phyloP scores from a whole-genome alignment of 1,140 invertebrate species.

The Lasaia peninsularis region DNA sequence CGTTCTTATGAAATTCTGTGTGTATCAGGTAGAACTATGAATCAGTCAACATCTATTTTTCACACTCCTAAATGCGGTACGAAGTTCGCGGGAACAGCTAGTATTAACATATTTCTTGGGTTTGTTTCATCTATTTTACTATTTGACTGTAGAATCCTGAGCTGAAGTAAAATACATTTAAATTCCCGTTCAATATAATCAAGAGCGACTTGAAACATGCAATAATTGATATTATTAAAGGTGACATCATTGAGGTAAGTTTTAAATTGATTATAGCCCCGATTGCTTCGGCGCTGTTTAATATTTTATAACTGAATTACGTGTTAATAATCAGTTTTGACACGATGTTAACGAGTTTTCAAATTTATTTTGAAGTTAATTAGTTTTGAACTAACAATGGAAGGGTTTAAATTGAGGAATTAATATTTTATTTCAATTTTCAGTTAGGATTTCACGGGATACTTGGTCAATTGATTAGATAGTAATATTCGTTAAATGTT shows the following conservation, averaged over 20 bases:
- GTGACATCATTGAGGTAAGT: not conserved
- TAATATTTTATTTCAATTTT: slow-evolving; percentile 3
- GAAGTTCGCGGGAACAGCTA: too few species aligned
- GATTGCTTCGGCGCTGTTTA: slow-evolving; percentile 10
- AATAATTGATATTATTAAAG: not conserved
- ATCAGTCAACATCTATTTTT: too few species aligned
- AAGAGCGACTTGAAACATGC: not conserved
- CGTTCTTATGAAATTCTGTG: too few species aligned
- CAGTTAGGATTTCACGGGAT: not conserved
- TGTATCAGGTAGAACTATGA: too few species aligned
- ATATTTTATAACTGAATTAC: slow-evolving; percentile 21
- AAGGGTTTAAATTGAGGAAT: slow-evolving; percentile 10
- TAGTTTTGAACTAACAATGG: slow-evolving; percentile 16
- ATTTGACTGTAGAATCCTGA: too few species aligned
- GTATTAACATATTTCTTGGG: too few species aligned
- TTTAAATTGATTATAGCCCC: slow-evolving; percentile 5
- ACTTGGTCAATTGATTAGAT: not conserved
- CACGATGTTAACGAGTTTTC: slow-evolving; percentile 15
- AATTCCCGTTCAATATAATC: not conserved
- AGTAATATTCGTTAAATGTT: not conserved
- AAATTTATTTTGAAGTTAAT: slow-evolving; percentile 19
- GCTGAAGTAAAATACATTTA: too few species aligned
- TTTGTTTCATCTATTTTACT: too few species aligned
- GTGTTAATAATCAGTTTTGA: slow-evolving; percentile 18
- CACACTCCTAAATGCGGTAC: too few species aligned